These are phyloP conservation scores for Saccopteryx bilineata DNA, from an alignment of 2,113 vertebrate species.

Conservation along the genomic window DNA sequence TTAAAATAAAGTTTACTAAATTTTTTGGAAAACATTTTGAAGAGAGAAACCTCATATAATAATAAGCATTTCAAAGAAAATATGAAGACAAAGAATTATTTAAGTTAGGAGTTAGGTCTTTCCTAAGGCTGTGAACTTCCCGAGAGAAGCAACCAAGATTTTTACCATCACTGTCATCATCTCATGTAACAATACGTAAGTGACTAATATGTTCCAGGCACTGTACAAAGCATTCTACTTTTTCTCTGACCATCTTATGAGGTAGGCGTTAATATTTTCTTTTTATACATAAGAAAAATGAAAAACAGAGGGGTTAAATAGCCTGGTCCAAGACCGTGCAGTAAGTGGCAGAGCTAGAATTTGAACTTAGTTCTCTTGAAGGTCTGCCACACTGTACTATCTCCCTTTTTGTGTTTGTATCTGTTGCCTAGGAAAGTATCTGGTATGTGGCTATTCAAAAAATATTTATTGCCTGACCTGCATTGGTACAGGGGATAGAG, in stretches of 20 bases:
- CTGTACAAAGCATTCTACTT: background rate
- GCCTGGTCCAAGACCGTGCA: background rate
- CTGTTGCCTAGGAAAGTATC: background rate
- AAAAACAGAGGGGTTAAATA: background rate
- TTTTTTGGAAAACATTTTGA: background rate
- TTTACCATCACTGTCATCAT: background rate
- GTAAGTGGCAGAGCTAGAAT: background rate
- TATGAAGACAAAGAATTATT: background rate
- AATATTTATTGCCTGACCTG: background rate
- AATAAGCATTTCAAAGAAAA: background rate
- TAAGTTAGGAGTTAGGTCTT: background rate
- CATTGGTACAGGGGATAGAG: too few species aligned
- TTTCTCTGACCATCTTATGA: background rate
- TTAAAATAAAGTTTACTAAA: background rate
- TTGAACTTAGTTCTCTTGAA: background rate
- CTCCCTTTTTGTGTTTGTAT: background rate
- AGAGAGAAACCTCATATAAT: background rate
- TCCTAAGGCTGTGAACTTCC: background rate
- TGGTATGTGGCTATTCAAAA: background rate
- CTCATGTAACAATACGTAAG: background rate
- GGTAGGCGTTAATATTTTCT: background rate
- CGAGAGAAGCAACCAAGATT: background rate
- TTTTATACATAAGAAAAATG: background rate
- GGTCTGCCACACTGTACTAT: background rate
- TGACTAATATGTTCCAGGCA: background rate